A percentile compares a stretch with the other conserved stretches of the same genome.
These are phyloP conservation scores for Oncorhynchus kisutch DNA, from an alignment of 2,113 vertebrate genomes.

Conservation along the genomic window DNA sequence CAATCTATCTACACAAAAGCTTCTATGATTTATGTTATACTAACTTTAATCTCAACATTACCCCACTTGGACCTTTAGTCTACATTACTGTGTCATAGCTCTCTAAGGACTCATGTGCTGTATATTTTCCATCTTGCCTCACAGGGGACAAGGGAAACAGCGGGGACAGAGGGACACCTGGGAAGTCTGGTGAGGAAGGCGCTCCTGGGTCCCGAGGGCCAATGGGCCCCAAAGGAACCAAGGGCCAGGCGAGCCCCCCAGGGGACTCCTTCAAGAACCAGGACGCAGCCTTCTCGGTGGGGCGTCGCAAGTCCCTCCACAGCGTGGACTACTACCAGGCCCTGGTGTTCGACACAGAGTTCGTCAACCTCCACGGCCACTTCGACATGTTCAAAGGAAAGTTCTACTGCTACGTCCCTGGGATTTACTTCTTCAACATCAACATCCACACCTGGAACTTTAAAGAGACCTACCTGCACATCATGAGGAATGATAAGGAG, in stretches of 20 bases:
- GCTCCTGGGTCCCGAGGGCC: slow-evolving; percentile 67
- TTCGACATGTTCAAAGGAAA: slow-evolving; percentile 88
- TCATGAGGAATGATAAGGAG: slow-evolving; percentile 84
- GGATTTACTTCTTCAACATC: slow-evolving; percentile 92
- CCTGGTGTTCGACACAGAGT: slow-evolving; percentile 86
- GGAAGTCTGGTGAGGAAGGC: slow-evolving; percentile 85
- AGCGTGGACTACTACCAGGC: slow-evolving; percentile 86
- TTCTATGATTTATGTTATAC: not conserved
- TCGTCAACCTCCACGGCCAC: slow-evolving; percentile 85
- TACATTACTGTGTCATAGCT: not conserved
- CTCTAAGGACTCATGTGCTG: too few species aligned
- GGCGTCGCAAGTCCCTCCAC: slow-evolving; percentile 87
- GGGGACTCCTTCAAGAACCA: slow-evolving; percentile 82
- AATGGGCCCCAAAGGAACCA: slow-evolving; percentile 80
- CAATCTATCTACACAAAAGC: not conserved
- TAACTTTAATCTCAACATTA: not conserved
- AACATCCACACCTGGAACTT: slow-evolving; percentile 98
- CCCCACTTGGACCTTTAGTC: not conserved
- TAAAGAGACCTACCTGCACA: slow-evolving; percentile 95
- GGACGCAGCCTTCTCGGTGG: slow-evolving; percentile 86
- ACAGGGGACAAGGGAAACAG: slow-evolving; percentile 91
- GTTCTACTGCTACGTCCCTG: slow-evolving; percentile 79
- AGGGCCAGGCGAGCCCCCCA: slow-evolving; percentile 82
- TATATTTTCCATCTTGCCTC: not conserved
- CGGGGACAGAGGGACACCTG: slow-evolving; percentile 83